Evolutionary conservation across 2,113 vertebrate species (phyloP), one percentile per base, ranked within the genome.

Genomic region (Arenaria interpres): DNA sequence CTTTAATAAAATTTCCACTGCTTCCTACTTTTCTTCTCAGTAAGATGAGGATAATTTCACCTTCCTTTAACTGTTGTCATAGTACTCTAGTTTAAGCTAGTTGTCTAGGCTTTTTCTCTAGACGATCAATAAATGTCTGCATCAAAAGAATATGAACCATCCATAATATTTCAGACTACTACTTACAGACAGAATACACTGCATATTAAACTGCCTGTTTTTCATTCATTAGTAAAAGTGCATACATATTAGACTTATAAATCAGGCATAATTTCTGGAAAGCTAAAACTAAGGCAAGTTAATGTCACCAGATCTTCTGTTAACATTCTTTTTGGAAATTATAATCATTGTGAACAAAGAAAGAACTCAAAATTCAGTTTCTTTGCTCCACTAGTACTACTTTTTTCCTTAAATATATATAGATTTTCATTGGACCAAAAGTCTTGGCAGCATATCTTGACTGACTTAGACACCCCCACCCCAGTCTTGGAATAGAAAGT

Each of bases 381-480:
- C 9, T 64, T 66, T 95, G 53, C 32, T 76, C 10, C 75, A 56
- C 53, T 2, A 30, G 20, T 35, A 79, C 41, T 56, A 19, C 6
- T 41, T 12, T 67, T 77, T 71, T 86, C 39, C 48, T 82, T 85
- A 79, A 79, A 45, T 53, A 56, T 22, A 18, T 37, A 21, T 27
- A 46, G 54, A 57, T 60, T 41, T 81, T 73, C 10, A 63, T 19
- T 32, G 50, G 22, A 71, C 2, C 11, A 62, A 76, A 72, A 73
- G 3, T 24, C 22, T 56, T 63, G 19, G 27, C 21, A 79, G 9
- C 12, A 60, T 56, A 78, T 30, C 28, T 64, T 89, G 23, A 32
- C 27, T 43, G 53, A 20, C 43, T 88, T 41, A 17, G 23, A 23
- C 6, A 67, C 3, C 1, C 1, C 6, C 12, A 32, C 6, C 2